Evolutionary conservation across 2,888 invertebrate species (phyloP).

Genomic region (Torymus tubicola): DNA sequence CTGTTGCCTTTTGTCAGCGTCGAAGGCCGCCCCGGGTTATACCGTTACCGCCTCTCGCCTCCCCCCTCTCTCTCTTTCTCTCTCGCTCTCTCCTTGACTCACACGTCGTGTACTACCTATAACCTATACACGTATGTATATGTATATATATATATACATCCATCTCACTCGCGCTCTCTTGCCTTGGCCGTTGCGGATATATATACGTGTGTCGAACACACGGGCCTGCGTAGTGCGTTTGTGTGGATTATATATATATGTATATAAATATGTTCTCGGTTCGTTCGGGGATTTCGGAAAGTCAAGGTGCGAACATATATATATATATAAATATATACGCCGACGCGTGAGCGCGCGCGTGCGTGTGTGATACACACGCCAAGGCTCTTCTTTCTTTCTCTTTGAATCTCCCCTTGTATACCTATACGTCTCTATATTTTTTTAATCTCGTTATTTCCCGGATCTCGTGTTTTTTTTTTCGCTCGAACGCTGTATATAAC

Average conservation of each 20-base stretch:
- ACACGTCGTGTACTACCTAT: slow-evolving; percentile 52
- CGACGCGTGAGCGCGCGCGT: neutral
- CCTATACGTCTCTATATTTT: neutral
- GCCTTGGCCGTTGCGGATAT: neutral
- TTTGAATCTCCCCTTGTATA: neutral
- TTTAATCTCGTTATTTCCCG: no score
- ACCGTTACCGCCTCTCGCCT: slow-evolving; percentile 66
- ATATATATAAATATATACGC: no score
- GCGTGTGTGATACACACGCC: neutral
- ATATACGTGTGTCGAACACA: neutral
- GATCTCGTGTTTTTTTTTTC: neutral
- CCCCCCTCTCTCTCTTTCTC: slow-evolving; percentile 14
- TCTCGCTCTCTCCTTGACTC: neutral
- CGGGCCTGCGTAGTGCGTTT: slow-evolving; percentile 1
- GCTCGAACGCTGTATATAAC: neutral
- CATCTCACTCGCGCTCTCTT: slow-evolving; percentile 16
- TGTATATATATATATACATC: neutral
- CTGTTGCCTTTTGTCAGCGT: slow-evolving; percentile 65
- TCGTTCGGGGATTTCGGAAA: slow-evolving; percentile 40
- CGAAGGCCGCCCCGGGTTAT: slow-evolving; percentile 70
- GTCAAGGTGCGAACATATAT: slow-evolving; percentile 38
- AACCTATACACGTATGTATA: slow-evolving; percentile 6
- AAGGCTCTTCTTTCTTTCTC: slow-evolving; percentile 14
- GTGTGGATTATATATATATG: neutral
- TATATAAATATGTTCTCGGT: neutral